A percentile compares a stretch with the other conserved stretches of the same genome.
Conservation (phyloP, 2,888 invertebrate species). For the Watsonalla cultraria region DNA sequence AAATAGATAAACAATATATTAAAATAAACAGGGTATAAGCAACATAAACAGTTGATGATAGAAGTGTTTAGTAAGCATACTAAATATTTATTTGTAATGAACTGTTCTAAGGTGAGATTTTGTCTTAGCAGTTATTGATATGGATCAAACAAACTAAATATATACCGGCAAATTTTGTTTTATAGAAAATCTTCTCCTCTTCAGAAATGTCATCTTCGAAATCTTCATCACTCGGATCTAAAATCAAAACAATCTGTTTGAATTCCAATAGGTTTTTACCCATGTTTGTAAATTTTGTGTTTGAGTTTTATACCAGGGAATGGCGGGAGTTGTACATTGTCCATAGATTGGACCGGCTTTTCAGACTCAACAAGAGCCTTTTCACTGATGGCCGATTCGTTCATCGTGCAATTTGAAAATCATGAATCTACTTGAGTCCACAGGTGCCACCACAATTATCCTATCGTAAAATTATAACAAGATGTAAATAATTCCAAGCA, state of each 20-base stretch:
- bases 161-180: slow-evolving; percentile 67
- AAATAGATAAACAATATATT: slow-evolving; percentile 5
- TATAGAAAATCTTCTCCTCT: slow-evolving; percentile 74
- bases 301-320: slow-evolving; percentile 48
- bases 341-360: slow-evolving; percentile 56
- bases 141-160: no score
- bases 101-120: no score
- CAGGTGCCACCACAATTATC: background rate
- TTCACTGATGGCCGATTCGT: slow-evolving; percentile 48
- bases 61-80: background rate
- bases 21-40: background rate
- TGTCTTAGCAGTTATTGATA: no score
- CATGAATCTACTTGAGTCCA: slow-evolving; percentile 8
- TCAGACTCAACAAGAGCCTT: slow-evolving; percentile 41
- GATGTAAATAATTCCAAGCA: background rate
- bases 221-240: slow-evolving; percentile 64
- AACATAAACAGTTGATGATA: background rate
- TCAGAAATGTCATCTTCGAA: slow-evolving; percentile 76
- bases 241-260: slow-evolving; percentile 16
- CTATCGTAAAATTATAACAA: background rate
- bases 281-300: no score
- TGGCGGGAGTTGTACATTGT: slow-evolving; percentile 61
- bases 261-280: background rate
- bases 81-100: background rate
- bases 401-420: slow-evolving; percentile 41